Base-by-base conservation (phyloP, 2,797 vertebrate species). In the Onychomys torridus region DNA sequence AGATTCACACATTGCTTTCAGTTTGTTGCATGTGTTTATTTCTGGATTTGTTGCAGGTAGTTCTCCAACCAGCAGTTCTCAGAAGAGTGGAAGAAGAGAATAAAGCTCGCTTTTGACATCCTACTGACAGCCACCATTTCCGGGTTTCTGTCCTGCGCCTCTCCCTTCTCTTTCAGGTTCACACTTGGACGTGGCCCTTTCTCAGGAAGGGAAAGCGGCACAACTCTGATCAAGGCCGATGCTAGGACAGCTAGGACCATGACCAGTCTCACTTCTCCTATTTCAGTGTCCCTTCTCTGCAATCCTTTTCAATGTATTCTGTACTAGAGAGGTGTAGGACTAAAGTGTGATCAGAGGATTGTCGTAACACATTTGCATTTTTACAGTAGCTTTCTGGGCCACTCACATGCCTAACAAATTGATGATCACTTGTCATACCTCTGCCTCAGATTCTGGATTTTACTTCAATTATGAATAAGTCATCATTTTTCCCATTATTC, bases 91-190 rank as follows among this genome's bases (percentile, higher is more conserved):
- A 81, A 86, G 43, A 97, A 94, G 46, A 65, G 34, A 73, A 81
- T 87, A 69, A 79, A 96, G 13, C 78, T 82, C 86, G 25, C 43
- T 89, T 90, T 95, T 59, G 75, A 40, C n/a, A 52, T 19, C 11
- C n/a, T 16, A n/a, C 6, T 63, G 52, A 75, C 40, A 69, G 32
- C 21, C 29, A 84, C 61, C 43, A 46, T 52, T 89, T 90, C 40
- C 55, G n/a, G 34, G 34, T 46, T 34, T 63, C 29, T 1, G 8
- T 7, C 12, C 17, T 12, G 8, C 5, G 46, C 19, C 12, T 4
- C 23, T 55, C 21, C 19, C 37, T 32, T 43, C 49, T 88, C 34
- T 88, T 6, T 89, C 32, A n/a, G 43, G 83, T 69, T 52, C 32
- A n/a, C 13, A 9, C 34, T 52, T 37, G 17, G 63, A n/a, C 1